These are phyloP conservation scores for Catharus bicknelli DNA, from an alignment of 2,113 vertebrate genomes.

Conservation along the genomic window DNA sequence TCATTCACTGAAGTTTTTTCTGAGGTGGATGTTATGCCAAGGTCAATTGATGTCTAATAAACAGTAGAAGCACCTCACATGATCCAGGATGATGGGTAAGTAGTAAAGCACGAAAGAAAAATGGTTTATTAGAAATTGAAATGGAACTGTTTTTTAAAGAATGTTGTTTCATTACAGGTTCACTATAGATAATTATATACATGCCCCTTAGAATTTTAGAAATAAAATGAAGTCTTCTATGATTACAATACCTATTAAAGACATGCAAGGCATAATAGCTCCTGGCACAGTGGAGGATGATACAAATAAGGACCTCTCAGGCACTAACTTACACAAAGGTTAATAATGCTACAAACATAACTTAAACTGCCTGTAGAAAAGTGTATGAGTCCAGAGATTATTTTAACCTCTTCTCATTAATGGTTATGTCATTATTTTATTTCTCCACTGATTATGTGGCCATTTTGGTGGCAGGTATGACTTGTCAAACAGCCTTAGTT, in stretches of 20 bases:
- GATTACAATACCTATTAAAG: neutral
- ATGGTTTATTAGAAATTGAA: neutral
- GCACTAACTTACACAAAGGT: neutral
- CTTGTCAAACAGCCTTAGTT: neutral
- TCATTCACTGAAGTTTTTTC: constrained; percentile 27
- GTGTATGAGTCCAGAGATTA: neutral
- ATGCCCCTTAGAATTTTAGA: neutral
- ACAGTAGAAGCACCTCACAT: neutral
- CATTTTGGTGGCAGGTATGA: neutral
- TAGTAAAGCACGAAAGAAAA: neutral
- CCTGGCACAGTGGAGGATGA: neutral
- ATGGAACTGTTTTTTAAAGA: neutral
- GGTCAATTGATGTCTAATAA: constrained; percentile 1
- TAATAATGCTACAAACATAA: neutral
- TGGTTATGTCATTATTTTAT: neutral
- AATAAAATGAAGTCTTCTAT: neutral
- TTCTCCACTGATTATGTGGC: neutral
- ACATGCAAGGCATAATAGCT: neutral
- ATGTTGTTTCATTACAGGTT: neutral
- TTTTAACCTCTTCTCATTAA: neutral
- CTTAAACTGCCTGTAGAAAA: neutral
- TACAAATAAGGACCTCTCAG: neutral
- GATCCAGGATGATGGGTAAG: neutral
- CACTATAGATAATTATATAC: neutral
- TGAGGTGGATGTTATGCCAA: neutral